Base-by-base conservation (phyloP, 2,797 vertebrate genomes). In the Poecilia gillii region DNA sequence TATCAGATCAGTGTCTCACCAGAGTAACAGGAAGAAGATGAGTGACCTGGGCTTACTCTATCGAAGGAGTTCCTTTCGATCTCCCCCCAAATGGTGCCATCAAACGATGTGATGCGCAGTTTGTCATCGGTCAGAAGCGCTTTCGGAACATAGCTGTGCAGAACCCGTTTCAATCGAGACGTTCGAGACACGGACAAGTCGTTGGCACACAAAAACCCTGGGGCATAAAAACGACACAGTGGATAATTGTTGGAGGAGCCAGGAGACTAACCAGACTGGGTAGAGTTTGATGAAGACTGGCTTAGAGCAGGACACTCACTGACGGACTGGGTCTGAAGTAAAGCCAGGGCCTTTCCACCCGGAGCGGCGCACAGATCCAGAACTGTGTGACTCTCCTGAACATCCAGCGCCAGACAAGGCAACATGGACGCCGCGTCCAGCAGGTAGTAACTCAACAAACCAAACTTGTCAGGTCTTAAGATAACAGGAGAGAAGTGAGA, bases 311-410 rank as follows among this genome's bases (percentile, higher is more conserved):
- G 25, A 43, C 5, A 87, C 96, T 95, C 95, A 99, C 98, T 85
- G 79, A 97, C 94, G 86, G 90, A 77, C 43, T 96, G 95, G 2
- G 96, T 96, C 91, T 99, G 97, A 83, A 99, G 95, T 83, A 99
- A 86, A 64, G 97, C 96, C 85, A 99, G 86, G 0, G 95, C 95
- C 88, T 99, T 99, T 11, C 98, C 98, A 74, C 98, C 98, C 0
- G 99, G 98, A 46, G 98, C 98, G 0, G 97, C 98, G 82, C 99
- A 99, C 14, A 99, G 95, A 83, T 99, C 99, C 6, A 99, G 96
- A 72, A 99, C 97, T 0, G 45, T 87, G 76, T 99, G 95, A 59
- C 87, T 96, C 0, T 93, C 94, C 77, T 95, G 96, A 45, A 99
- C 93, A 0, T 93, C 85, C 70, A 99, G 94, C 0, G 96, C 97